phyloP scores from a whole-genome alignment of 2,113 vertebrate genomes.

The Platichthys stellatus region DNA sequence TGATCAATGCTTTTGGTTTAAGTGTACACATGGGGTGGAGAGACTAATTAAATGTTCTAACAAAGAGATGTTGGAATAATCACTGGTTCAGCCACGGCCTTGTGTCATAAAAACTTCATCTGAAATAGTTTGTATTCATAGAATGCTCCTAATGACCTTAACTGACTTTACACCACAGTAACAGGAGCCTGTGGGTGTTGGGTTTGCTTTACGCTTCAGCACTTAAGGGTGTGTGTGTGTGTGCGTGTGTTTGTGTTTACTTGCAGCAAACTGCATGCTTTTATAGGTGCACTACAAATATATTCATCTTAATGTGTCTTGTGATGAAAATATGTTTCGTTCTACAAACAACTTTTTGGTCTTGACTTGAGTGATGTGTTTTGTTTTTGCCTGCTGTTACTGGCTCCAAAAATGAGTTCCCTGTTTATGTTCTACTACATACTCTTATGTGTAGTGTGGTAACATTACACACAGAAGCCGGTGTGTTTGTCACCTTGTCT shows the following conservation, averaged over 20 bases:
- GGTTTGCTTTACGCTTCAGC: slow-evolving; percentile 3
- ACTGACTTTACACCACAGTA: slow-evolving; percentile 52
- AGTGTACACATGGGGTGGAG: slow-evolving; percentile 20
- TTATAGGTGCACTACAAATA: too few relatives aligned
- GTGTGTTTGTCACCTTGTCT: not conserved
- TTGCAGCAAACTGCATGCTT: not conserved
- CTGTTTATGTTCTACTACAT: not conserved
- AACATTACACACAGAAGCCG: not conserved
- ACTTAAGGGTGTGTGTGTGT: not conserved
- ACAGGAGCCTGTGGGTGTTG: slow-evolving; percentile 22
- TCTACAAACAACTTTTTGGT: too few relatives aligned
- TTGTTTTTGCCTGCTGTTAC: not conserved
- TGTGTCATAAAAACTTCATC: slow-evolving; percentile 65
- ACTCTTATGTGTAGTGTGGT: not conserved
- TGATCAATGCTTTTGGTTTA: slow-evolving; percentile 69
- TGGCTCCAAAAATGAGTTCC: not conserved
- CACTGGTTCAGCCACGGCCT: slow-evolving; percentile 27
- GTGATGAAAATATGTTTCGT: too few relatives aligned
- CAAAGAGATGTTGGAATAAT: slow-evolving; percentile 58
- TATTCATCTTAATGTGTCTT: too few relatives aligned
- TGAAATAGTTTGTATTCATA: slow-evolving; percentile 64
- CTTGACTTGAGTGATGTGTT: not conserved
- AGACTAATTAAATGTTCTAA: slow-evolving; percentile 62
- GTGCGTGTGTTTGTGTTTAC: slow-evolving; percentile 11
- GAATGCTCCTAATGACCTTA: slow-evolving; percentile 62